Evolutionary conservation across 2,888 invertebrate species (phyloP).

Genomic region (Polydrusus tereticollis): DNA sequence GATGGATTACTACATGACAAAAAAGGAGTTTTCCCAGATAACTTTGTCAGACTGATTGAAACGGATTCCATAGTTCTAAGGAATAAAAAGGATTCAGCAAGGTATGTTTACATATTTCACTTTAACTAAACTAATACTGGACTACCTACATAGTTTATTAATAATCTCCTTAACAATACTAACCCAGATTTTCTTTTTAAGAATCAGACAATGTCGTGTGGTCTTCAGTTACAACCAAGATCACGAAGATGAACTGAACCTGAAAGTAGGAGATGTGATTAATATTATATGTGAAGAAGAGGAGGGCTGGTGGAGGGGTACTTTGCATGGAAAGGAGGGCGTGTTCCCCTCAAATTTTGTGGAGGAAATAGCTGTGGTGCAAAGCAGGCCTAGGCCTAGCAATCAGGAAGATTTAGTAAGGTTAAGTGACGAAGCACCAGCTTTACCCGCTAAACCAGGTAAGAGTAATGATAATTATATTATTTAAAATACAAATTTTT

Average conservation of each 20-base stretch:
- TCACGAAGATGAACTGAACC: constrained; percentile 92
- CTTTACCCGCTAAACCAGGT: constrained; percentile 85
- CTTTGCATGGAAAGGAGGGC: constrained; percentile 83
- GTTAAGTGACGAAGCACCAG: constrained; percentile 68
- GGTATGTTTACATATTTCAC: constrained; percentile 15
- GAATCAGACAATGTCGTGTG: constrained; percentile 82
- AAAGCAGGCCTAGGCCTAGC: constrained; percentile 50
- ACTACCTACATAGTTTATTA: too few species aligned
- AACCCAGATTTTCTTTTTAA: background rate
- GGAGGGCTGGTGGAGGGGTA: constrained; percentile 95
- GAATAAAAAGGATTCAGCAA: constrained; percentile 60
- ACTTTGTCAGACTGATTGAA: constrained; percentile 81
- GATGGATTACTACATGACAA: constrained; percentile 86
- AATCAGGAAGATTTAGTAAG: constrained; percentile 50
- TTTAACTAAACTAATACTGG: background rate
- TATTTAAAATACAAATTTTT: too few species aligned
- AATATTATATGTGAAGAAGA: constrained; percentile 93
- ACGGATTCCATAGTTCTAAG: constrained; percentile 58
- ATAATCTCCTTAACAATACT: too few species aligned
- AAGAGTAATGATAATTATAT: too few species aligned
- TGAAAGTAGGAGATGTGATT: constrained; percentile 89
- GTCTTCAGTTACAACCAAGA: constrained; percentile 93
- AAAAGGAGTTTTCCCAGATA: constrained; percentile 93
- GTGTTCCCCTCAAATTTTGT: constrained; percentile 99
- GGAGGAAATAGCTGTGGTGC: constrained; percentile 64